Evolutionary conservation across 2,888 invertebrate genomes (phyloP), one percentile per base, ranked within the genome.

Genomic region (Apamea sordens): DNA sequence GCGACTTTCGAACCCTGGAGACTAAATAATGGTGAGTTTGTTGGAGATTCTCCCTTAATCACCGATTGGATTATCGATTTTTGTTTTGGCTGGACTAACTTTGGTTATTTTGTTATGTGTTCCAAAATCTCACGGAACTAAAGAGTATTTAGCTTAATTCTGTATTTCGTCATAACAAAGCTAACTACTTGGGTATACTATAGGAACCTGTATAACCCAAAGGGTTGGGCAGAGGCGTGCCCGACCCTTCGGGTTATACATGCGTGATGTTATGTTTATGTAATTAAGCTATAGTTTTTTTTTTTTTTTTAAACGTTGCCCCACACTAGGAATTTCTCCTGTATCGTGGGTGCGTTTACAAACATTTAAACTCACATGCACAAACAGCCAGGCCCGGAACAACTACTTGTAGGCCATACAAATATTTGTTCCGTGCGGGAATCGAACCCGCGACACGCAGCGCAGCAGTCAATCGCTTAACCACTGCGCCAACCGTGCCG

Each of bases 1-100:
- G 88, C 88, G 88, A 90, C 85, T 88, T 90, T 77, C 76, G 68
- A 79, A 24, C 80, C 88, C 76, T 53, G 15, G 79, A 75, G 86
- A 79, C 77, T 82, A 82, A 89, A 83, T 84, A 83, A 83, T 79
- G 75, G 78, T 50, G 70, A 82, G 82, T 84, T 80, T 79, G 73
- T 80, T 76, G 53, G 78, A 80, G 79, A 89, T 85, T 79, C 74
- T 44, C 47, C 44, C 72, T 68, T 80, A 85, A 85, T 82, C 74
- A 71, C 67, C 86, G 67, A 84, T 82, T 70, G 36, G 70, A 79
- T 86, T 73, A 87, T 87, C 59, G 88, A 83, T 90, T 79, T 82
- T 75, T 79, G 79, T 75, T 89, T 72, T 56, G 1, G 36, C 5
- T 11, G 11, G n/a, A 59, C 7, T 74, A 32, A 77, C 64, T 78